phyloP scores from a whole-genome alignment of 2,888 invertebrate species.

The Coecobrya sp. region DNA sequence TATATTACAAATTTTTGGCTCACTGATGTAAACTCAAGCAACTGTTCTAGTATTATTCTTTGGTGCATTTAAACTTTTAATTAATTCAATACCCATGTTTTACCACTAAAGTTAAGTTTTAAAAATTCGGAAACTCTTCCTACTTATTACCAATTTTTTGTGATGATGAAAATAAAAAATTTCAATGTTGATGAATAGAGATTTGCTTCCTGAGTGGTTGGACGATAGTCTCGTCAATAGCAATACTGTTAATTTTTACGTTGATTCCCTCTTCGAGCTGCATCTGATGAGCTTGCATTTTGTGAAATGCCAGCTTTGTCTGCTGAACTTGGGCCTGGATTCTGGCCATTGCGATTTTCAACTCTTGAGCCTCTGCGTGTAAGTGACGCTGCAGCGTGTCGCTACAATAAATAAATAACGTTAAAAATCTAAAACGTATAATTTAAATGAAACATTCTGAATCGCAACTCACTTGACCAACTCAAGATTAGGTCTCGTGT shows the following conservation, averaged over 20 bases:
- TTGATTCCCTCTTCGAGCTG: constrained; percentile 80
- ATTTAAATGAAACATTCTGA: neutral
- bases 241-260: constrained; percentile 78
- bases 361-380: constrained; percentile 57
- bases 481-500: constrained; percentile 77
- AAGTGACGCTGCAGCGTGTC: constrained; percentile 75
- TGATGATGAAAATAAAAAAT: neutral
- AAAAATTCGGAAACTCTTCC: neutral
- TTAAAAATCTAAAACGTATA: neutral
- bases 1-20: neutral
- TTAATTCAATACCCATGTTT: neutral
- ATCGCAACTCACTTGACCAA: constrained; percentile 75
- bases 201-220: constrained; percentile 77
- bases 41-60: neutral
- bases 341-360: constrained; percentile 67
- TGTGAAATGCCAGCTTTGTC: constrained; percentile 52
- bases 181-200: constrained; percentile 58
- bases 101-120: neutral
- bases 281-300: constrained; percentile 74
- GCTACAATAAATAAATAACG: constrained; percentile 32
- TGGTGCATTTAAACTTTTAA: neutral
- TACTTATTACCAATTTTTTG: neutral
- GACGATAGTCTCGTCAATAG: constrained; percentile 79
- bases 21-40: neutral
- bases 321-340: constrained; percentile 64